Conservation (phyloP, 2,113 vertebrate species). For the Alaudala cheleensis region DNA sequence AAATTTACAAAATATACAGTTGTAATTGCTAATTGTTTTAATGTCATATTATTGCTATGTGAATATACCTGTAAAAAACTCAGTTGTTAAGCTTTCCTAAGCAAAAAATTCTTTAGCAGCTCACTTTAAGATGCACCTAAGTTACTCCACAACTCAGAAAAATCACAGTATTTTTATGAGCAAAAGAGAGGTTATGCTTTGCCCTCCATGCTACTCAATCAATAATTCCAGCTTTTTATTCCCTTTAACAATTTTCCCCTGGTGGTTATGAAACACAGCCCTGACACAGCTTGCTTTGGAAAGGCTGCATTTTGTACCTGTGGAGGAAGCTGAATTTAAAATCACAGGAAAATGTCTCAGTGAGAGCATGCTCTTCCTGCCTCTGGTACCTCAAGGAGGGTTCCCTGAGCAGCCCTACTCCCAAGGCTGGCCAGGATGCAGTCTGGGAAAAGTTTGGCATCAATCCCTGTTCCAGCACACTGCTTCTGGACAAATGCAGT, state of each 20-base stretch:
- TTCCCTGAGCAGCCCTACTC: neutral
- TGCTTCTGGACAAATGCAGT: neutral
- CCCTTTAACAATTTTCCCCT: neutral
- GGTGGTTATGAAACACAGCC: neutral
- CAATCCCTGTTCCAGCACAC: neutral
- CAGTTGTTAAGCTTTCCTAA: neutral
- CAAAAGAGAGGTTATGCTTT: neutral
- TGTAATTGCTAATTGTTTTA: neutral
- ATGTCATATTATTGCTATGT: neutral
- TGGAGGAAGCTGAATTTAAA: neutral
- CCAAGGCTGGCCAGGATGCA: accelerated
- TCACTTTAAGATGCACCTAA: neutral
- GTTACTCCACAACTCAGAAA: neutral
- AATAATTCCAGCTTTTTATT: conserved; percentile 13
- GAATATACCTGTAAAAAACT: neutral
- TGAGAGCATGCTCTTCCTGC: neutral
- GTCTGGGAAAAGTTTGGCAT: neutral
- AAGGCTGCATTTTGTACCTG: neutral
- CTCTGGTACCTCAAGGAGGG: too few species aligned
- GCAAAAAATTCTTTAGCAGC: neutral
- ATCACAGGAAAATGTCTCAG: neutral
- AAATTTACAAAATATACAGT: neutral
- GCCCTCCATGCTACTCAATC: neutral
- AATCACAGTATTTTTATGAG: neutral
- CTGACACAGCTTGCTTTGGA: neutral